phyloP scores from a whole-genome alignment of 2,113 vertebrate species.

The Oryzias celebensis region DNA sequence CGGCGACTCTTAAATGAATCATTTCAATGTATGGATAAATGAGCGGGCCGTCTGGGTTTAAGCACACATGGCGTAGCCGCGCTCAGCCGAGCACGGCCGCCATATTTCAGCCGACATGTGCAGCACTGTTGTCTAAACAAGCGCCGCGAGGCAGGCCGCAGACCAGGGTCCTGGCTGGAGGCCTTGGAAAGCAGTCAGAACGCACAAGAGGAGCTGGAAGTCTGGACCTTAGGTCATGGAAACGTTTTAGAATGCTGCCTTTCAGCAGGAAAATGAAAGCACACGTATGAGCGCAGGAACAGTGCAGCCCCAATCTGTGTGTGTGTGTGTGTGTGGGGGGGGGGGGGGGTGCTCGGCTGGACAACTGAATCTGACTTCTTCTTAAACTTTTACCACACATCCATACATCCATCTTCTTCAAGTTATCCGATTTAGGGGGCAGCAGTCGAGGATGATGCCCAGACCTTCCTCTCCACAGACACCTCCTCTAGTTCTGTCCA shows the following conservation, averaged over 20 bases:
- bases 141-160: conserved; percentile 65
- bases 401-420: neutral
- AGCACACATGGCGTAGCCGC: conserved; percentile 78
- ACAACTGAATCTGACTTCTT: conserved; percentile 66
- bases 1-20: conserved; percentile 76
- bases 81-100: conserved; percentile 76
- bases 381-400: conserved; percentile 54
- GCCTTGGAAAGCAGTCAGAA: conserved; percentile 78
- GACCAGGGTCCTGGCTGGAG: conserved; percentile 75
- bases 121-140: conserved; percentile 83
- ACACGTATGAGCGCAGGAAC: conserved; percentile 25
- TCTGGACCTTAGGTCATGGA: conserved; percentile 76
- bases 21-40: conserved; percentile 77
- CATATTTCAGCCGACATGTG: conserved; percentile 81
- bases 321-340: too few relatives aligned
- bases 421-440: too few relatives aligned
- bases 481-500: too few relatives aligned
- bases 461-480: too few relatives aligned
- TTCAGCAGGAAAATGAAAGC: conserved; percentile 72
- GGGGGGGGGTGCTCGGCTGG: conserved; percentile 34
- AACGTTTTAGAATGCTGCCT: conserved; percentile 75
- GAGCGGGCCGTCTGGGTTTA: conserved; percentile 71
- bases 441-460: too few relatives aligned
- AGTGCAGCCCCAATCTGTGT: neutral
- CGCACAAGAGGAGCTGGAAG: conserved; percentile 28